phyloP scores from a whole-genome alignment of 2,113 vertebrate genomes.

The Anthoscopus minutus region DNA sequence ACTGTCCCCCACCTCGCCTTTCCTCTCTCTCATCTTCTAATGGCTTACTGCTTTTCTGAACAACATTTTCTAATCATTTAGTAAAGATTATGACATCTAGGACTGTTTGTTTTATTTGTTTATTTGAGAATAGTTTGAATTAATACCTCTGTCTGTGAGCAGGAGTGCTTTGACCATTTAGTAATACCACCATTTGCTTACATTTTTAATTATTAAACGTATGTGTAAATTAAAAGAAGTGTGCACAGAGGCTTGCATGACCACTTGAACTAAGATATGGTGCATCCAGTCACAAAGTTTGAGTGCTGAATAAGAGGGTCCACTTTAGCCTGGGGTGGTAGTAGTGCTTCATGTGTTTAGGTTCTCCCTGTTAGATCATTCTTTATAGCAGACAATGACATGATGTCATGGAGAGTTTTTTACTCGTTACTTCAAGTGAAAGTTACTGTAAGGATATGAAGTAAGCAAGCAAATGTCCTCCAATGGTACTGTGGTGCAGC shows the following conservation, averaged over 20 bases:
- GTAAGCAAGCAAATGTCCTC: background rate
- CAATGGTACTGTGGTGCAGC: background rate
- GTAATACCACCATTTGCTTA: background rate
- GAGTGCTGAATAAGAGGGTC: background rate
- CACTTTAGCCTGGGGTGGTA: background rate
- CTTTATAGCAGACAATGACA: background rate
- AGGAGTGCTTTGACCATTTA: background rate
- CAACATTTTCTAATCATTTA: background rate
- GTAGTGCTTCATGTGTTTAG: background rate
- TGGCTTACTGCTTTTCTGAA: background rate
- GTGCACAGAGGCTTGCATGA: background rate
- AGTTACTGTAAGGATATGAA: background rate
- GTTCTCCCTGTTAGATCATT: background rate
- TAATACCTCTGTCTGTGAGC: background rate
- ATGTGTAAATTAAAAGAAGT: background rate
- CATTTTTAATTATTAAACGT: background rate
- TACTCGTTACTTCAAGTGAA: background rate
- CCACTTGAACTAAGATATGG: background rate
- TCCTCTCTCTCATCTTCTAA: background rate
- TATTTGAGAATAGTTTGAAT: background rate
- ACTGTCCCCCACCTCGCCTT: rapidly evolving
- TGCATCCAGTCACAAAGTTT: background rate
- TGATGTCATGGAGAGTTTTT: background rate
- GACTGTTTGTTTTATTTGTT: background rate
- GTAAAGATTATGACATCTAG: background rate